These are phyloP conservation scores for Andrena bicolor DNA, from an alignment of 2,888 invertebrate species.

Conservation along the genomic window DNA sequence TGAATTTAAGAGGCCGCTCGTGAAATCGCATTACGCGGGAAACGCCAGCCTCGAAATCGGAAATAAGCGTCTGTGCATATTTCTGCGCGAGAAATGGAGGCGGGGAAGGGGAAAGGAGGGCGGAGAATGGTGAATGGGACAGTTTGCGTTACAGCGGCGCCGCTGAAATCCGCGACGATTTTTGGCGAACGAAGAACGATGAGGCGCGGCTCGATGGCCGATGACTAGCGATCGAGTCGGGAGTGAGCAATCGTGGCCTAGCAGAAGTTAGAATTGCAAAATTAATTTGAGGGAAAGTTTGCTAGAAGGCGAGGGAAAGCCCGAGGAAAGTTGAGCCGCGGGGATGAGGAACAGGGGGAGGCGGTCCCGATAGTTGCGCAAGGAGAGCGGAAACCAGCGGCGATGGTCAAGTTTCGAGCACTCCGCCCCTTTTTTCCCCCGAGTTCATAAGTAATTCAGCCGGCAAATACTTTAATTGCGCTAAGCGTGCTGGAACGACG, in stretches of 20 bases:
- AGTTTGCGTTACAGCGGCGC: neutral
- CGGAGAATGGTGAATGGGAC: neutral
- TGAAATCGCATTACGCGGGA: constrained; percentile 50
- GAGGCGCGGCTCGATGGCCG: constrained; percentile 5
- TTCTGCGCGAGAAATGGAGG: neutral
- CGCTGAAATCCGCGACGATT: neutral
- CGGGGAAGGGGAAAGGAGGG: neutral
- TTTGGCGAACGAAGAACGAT: neutral
- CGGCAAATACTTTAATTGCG: constrained; percentile 79
- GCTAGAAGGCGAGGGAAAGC: constrained; percentile 42
- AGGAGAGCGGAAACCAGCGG: constrained; percentile 42
- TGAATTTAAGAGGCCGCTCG: constrained; percentile 52
- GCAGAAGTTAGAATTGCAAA: constrained; percentile 78
- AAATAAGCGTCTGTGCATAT: constrained; percentile 30
- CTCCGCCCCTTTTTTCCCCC: constrained; percentile 33
- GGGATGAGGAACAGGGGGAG: neutral
- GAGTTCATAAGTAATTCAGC: constrained; percentile 78
- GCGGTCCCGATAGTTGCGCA: constrained; percentile 27
- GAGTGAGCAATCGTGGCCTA: constrained; percentile 11
- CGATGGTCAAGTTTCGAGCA: constrained; percentile 59
- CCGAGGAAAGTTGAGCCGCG: constrained; percentile 32
- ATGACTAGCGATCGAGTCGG: constrained; percentile 21
- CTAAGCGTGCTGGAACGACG: constrained; percentile 36
- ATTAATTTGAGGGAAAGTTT: constrained; percentile 79
- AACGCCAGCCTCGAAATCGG: constrained; percentile 23